Evolutionary conservation across 2,888 invertebrate genomes (phyloP).

Genomic region (Sabatieria punctata): DNA sequence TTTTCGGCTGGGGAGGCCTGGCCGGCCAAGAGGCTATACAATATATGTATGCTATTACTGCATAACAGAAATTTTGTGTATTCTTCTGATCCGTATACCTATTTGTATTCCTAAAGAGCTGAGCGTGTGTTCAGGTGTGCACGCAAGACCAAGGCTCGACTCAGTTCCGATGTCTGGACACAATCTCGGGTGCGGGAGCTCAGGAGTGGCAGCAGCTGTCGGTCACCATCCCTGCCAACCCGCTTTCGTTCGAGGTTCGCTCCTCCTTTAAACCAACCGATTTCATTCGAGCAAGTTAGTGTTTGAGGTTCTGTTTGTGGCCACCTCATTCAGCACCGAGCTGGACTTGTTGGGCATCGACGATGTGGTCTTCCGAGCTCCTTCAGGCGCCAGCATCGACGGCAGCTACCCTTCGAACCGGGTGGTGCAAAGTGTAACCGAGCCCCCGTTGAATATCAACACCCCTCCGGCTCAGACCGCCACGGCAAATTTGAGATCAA

Average conservation of each 20-base stretch:
- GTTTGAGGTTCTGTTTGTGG: slow-evolving; percentile 6
- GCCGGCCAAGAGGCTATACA: too few relatives aligned
- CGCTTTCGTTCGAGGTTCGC: background rate
- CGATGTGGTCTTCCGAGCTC: slow-evolving; percentile 3
- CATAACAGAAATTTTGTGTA: too few relatives aligned
- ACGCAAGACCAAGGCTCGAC: background rate
- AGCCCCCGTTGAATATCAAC: too few relatives aligned
- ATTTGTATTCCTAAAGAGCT: too few relatives aligned
- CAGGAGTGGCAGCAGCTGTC: background rate
- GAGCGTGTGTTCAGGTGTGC: background rate
- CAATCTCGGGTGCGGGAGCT: background rate
- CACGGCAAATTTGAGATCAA: background rate
- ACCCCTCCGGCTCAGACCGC: background rate
- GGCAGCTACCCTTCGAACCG: too few relatives aligned
- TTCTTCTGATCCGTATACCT: too few relatives aligned
- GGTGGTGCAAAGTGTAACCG: too few relatives aligned
- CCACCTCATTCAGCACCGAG: slow-evolving; percentile 5
- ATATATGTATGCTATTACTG: too few relatives aligned
- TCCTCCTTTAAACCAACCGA: background rate
- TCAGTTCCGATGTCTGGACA: background rate
- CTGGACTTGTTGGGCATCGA: slow-evolving; percentile 9
- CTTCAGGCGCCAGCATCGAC: too few relatives aligned
- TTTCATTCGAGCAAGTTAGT: background rate
- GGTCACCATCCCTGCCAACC: background rate
- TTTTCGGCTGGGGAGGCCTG: too few relatives aligned